Evolutionary conservation across 1,140 invertebrate genomes (phyloP), one percentile per base, ranked within the genome.

Genomic region (Tetragnatha versicolor): DNA sequence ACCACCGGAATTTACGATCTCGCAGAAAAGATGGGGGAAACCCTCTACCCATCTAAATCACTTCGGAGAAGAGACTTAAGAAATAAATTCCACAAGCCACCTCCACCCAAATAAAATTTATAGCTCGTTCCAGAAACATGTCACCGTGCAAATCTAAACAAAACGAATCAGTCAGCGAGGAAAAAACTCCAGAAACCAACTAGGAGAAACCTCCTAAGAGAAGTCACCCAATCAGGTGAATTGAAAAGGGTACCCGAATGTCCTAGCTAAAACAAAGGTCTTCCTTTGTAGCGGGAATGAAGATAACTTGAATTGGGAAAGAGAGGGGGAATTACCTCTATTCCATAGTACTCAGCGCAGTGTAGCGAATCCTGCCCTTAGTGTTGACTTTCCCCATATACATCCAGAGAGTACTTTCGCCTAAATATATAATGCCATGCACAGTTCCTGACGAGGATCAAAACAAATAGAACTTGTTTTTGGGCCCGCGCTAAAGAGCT

Each of bases 131-230:
- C 33, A 27, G 12, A 22, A 4, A 51, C 45, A 68, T 51, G 65
- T 31, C 29, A 51, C 42, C 7, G 17, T 35, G 25, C 45, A 68
- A 49, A 51, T 68, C 42, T 68, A 51, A 51, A 51, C 45, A 68
- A 49, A 68, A 29, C n/a, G 65, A 68, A 68, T 68, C 42, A 68
- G 65, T 51, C 65, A 68, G 25, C 51, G 17, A 20, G 9, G n/a
- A 20, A n/a, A 31, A 17, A 65, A 22, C 4, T 0, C 9, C 17
- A 60, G n/a, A 42, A 39, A 12, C n/a, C 1, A 39, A 9, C 17
- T 2, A 12, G 14, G 6, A 63, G 20, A 25, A 47, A 17, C 20
- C 1, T 47, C 42, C 42, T 47, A 2, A 47, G 42, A 47, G 42
- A 2, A 68, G 25, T 14, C 17, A 51, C 14, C 65, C 65, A 68